These are phyloP conservation scores for Sycon ciliatum DNA, from an alignment of 37 sponge, comb jelly and placozoan species.

Conservation along the genomic window DNA sequence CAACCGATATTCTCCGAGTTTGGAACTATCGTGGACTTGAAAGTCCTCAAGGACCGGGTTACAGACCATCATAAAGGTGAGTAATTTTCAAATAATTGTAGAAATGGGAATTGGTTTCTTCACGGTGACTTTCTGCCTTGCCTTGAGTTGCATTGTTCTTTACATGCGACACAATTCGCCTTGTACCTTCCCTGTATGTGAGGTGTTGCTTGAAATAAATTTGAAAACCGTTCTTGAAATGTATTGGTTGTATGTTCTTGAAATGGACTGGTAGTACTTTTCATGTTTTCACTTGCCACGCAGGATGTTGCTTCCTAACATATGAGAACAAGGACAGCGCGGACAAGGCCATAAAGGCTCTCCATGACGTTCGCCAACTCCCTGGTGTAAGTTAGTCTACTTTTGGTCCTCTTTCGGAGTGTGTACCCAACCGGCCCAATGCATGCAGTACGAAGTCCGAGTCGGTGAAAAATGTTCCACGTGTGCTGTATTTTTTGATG, in stretches of 20 bases:
- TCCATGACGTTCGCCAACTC: constrained; percentile 67
- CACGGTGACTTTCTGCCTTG: no score
- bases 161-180: no score
- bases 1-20: constrained; percentile 61
- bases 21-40: constrained; percentile 67
- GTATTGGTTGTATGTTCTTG: neutral
- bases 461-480: no score
- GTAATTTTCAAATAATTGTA: neutral
- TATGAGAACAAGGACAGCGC: constrained; percentile 54
- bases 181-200: neutral
- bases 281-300: neutral
- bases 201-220: neutral
- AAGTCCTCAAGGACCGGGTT: constrained; percentile 53
- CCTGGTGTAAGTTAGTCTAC: constrained; percentile 65
- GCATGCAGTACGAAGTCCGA: no score
- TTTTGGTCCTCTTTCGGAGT: neutral
- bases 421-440: no score
- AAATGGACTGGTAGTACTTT: neutral
- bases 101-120: no score
- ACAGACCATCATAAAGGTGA: constrained; percentile 65
- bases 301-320: constrained; percentile 85
- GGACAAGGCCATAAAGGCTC: constrained; percentile 55
- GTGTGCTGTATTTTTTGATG: neutral
- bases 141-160: no score
- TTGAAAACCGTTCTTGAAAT: neutral